These are phyloP conservation scores for Drosophila robusta DNA, from an alignment of 2,888 invertebrate genomes.

Conservation along the genomic window DNA sequence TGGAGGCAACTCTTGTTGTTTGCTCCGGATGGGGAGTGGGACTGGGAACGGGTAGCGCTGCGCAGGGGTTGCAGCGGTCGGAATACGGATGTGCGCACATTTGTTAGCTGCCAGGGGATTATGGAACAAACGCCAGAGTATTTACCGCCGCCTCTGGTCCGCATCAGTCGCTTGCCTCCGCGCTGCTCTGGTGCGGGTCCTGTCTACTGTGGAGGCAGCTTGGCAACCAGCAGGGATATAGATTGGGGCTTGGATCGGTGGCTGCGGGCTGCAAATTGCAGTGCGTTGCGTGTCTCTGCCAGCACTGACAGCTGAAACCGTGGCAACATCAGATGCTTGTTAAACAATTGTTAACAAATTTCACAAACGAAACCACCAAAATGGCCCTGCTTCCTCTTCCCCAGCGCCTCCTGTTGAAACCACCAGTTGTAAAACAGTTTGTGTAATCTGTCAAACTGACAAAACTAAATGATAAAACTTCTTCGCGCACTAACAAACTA, in stretches of 20 bases:
- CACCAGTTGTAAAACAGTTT: conserved; percentile 16
- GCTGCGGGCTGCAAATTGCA: conserved; percentile 58
- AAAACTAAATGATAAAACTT: conserved; percentile 19
- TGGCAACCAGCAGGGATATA: conserved; percentile 30
- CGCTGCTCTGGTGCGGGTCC: conserved; percentile 21
- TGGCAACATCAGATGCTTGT: conserved; percentile 39
- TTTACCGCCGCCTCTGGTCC: conserved; percentile 53
- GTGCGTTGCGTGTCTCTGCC: conserved; percentile 53
- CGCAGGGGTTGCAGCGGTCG: conserved; percentile 41
- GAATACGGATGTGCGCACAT: conserved; percentile 72
- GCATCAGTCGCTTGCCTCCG: not conserved
- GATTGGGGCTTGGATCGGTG: conserved; percentile 31
- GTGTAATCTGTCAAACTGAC: conserved; percentile 57
- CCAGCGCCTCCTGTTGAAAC: not conserved
- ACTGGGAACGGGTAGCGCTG: not conserved
- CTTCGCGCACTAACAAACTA: conserved; percentile 39
- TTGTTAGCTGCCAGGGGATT: conserved; percentile 76
- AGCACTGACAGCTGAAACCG: conserved; percentile 16
- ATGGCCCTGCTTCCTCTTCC: not conserved
- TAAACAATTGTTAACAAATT: conserved; percentile 64
- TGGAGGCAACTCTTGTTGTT: conserved; percentile 19
- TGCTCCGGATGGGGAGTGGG: conserved; percentile 27
- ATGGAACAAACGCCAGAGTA: conserved; percentile 65
- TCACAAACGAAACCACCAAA: conserved; percentile 46
- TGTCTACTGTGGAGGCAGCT: conserved; percentile 51